phyloP scores from a whole-genome alignment of 2,113 vertebrate species.

The Motacilla tschutschensis region DNA sequence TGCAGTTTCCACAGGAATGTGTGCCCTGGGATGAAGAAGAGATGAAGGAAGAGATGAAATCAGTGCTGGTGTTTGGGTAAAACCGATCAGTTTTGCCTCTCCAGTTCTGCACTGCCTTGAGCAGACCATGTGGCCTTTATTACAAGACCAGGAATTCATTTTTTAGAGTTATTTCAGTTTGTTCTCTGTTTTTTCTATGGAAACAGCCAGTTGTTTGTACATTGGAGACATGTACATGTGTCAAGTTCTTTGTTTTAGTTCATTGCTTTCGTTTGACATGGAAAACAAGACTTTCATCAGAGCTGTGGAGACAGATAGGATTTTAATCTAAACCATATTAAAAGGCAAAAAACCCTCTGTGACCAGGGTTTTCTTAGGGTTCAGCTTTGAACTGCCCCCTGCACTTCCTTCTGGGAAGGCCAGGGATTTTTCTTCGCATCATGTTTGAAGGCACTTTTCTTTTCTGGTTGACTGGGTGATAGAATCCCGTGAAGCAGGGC shows the following conservation, averaged over 20 bases:
- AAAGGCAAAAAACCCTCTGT: background rate
- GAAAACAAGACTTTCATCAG: background rate
- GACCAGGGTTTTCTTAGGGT: background rate
- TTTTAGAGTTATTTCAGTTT: slow-evolving; percentile 15
- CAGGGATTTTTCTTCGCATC: background rate
- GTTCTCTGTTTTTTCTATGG: slow-evolving; percentile 22
- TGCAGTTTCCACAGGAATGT: background rate
- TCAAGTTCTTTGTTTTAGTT: slow-evolving; percentile 25
- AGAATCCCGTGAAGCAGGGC: accelerated
- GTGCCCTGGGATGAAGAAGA: background rate
- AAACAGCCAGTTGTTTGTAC: slow-evolving; percentile 24
- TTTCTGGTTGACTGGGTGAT: background rate
- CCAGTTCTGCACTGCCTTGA: background rate
- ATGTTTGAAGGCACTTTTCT: background rate
- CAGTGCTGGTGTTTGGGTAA: background rate
- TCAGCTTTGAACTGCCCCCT: background rate
- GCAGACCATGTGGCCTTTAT: background rate
- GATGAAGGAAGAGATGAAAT: background rate
- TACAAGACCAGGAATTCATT: slow-evolving; percentile 25
- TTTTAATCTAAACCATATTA: slow-evolving; percentile 29
- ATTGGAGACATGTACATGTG: background rate
- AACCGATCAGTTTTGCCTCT: background rate
- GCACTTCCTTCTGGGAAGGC: background rate
- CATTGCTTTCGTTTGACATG: background rate
- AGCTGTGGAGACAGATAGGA: background rate